Percentiles rank a stretch among this genome's conserved stretches.
Evolutionary conservation across 2,797 vertebrate species (phyloP).

Genomic region (Psittacula echo): DNA sequence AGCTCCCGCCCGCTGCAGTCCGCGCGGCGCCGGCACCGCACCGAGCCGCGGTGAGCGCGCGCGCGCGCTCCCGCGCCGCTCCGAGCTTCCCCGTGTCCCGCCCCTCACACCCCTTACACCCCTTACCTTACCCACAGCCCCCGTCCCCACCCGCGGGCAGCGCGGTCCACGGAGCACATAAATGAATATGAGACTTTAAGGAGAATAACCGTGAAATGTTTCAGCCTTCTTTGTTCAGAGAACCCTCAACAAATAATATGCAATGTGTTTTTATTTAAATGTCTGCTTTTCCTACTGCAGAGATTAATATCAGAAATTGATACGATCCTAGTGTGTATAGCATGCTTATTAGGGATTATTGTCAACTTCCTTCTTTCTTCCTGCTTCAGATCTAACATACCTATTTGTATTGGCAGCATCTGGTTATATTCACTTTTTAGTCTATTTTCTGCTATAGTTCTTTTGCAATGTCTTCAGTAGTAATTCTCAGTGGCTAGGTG

Average conservation of each 20-base stretch:
- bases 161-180: not conserved
- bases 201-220: not conserved
- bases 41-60: too few species aligned
- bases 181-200: not conserved
- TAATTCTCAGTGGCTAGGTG: not conserved
- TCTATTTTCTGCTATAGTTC: not conserved
- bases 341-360: not conserved
- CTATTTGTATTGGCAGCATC: not conserved
- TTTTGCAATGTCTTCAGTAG: not conserved
- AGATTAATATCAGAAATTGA: not conserved
- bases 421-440: not conserved
- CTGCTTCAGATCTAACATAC: not conserved
- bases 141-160: not conserved
- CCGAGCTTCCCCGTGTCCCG: too few species aligned
- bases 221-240: not conserved
- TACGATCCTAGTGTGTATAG: not conserved
- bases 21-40: conserved; percentile 20
- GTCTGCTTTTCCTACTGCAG: not conserved
- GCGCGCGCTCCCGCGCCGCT: too few species aligned
- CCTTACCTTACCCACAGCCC: too few species aligned
- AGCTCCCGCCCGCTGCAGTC: too few species aligned
- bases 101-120: too few species aligned
- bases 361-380: not conserved
- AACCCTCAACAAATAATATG: not conserved
- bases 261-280: not conserved